A percentile compares a stretch with the other conserved stretches of the same genome.
These are phyloP conservation scores for Botia almorhae DNA, from an alignment of 2,797 vertebrate genomes.

Conservation along the genomic window DNA sequence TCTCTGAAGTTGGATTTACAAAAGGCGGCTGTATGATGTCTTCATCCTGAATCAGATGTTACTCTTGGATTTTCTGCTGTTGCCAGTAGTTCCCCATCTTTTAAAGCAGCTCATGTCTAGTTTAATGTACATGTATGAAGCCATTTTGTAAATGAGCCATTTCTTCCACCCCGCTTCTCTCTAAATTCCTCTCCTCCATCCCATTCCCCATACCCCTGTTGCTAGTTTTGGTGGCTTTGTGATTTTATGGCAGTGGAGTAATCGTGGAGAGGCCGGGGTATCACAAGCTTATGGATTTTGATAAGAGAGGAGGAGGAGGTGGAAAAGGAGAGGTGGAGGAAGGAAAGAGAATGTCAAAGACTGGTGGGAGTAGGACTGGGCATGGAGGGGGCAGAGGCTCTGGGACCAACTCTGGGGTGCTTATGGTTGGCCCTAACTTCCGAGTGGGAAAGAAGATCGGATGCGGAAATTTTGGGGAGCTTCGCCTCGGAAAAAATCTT, in stretches of 20 bases:
- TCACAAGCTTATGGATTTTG: conserved; percentile 99
- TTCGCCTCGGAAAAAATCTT: conserved; percentile 97
- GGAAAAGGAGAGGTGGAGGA: conserved; percentile 88
- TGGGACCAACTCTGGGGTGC: conserved; percentile 94
- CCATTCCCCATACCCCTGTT: conserved; percentile 61
- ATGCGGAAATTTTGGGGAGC: conserved; percentile 98
- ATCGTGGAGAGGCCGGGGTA: conserved; percentile 99
- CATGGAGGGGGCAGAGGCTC: conserved; percentile 83
- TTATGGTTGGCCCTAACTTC: conserved; percentile 99
- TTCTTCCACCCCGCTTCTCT: conserved; percentile 19
- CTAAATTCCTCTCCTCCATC: conserved; percentile 49
- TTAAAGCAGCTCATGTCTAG: conserved; percentile 23
- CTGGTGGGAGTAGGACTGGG: conserved; percentile 85
- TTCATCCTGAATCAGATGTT: conserved; percentile 26
- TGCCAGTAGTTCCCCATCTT: background rate
- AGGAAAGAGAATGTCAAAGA: conserved; percentile 96
- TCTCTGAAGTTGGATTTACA: conserved; percentile 21
- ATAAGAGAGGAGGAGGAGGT: conserved; percentile 93
- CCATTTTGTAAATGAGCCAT: conserved; percentile 18
- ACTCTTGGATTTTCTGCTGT: conserved; percentile 27
- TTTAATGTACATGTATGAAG: conserved; percentile 13
- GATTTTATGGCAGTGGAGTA: conserved; percentile 94
- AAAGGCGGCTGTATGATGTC: conserved; percentile 34
- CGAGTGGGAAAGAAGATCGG: conserved; percentile 99
- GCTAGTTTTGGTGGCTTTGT: conserved; percentile 81